Evolutionary conservation across 1,140 invertebrate genomes (phyloP), one percentile per base, ranked within the genome.

Genomic region (Brachionus calyciflorus): DNA sequence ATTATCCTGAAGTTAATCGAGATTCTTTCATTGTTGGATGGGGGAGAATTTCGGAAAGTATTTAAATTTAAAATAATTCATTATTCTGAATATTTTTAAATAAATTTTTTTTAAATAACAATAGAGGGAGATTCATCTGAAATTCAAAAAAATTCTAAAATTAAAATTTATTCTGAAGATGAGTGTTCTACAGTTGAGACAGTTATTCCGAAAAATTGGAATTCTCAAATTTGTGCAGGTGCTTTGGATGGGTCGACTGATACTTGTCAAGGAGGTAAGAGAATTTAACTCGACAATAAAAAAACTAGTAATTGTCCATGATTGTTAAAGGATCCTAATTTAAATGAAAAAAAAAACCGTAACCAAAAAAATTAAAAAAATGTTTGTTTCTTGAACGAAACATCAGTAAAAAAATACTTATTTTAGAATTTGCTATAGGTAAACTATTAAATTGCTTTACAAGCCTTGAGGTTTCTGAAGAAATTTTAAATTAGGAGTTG

Each of bases 201-300:
- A 9, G 10, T 17, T n/a, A 41, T 57, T 24, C 14, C 4, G 17
- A 76, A 76, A 41, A 57, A 57, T 60, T 76, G 73, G 73, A 14
- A 57, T 46, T 44, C 73, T 17, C 73, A 76, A 60, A 57, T 76
- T 17, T 76, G 73, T 19, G 49, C 49, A 17, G 73, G 73, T 3
- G 30, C n/a, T 55, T 57, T 76, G 17, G 46, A 76, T 30, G 73
- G 73, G 19, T 17, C 49, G 9, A 26, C 7, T 28, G 73, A 76
- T 48, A 76, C 73, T 10, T 76, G 73, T 41, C 73, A 76, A 76
- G 73, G 73, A 19, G 69, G 46, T 51, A 19, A 19, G n/a, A n/a
- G n/a, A 46, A 46, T n/a, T 10, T 10, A 46, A 10, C n/a, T 46
- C 44, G 44, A 10, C n/a, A 10, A 46, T 46, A 10, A 46, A 10